phyloP scores from a whole-genome alignment of 23 tunicate species.

The Diplosoma virens region DNA sequence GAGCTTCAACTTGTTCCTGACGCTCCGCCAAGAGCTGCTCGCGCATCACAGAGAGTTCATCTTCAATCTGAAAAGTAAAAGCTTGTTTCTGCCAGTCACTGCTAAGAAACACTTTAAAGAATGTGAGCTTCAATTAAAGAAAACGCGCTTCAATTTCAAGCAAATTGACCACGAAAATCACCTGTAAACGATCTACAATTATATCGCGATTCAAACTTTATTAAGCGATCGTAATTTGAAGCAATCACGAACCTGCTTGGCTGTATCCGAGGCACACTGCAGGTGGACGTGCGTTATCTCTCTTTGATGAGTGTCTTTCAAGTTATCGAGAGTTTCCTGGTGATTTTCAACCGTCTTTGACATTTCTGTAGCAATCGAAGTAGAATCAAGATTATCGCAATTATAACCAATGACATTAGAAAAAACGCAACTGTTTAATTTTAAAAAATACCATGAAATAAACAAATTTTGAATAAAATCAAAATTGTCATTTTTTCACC shows the following conservation, averaged over 20 bases:
- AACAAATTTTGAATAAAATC: too few relatives aligned
- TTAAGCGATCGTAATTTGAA: too few relatives aligned
- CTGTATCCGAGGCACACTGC: conserved; percentile 92
- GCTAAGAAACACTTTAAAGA: too few relatives aligned
- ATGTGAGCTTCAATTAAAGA: too few relatives aligned
- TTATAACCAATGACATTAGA: background rate
- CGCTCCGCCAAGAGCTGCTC: conserved; percentile 25
- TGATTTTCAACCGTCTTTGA: background rate
- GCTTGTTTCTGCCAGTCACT: too few relatives aligned
- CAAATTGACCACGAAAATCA: too few relatives aligned
- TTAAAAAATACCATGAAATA: background rate
- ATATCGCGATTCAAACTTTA: too few relatives aligned
- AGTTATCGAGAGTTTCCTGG: background rate
- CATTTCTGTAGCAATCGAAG: background rate
- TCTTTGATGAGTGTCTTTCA: conserved; percentile 40
- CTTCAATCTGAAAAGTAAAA: conserved; percentile 56
- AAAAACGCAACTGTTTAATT: background rate
- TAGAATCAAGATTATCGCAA: background rate
- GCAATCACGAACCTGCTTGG: conserved; percentile 84
- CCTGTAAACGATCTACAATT: too few relatives aligned
- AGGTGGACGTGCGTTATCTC: conserved; percentile 66
- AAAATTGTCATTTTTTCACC: too few relatives aligned
- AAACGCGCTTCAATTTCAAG: too few relatives aligned
- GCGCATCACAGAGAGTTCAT: conserved; percentile 42
- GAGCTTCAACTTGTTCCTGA: conserved; percentile 19